Conservation (phyloP, 1,140 invertebrate species). For the Pseudomyrmex pallidus region DNA sequence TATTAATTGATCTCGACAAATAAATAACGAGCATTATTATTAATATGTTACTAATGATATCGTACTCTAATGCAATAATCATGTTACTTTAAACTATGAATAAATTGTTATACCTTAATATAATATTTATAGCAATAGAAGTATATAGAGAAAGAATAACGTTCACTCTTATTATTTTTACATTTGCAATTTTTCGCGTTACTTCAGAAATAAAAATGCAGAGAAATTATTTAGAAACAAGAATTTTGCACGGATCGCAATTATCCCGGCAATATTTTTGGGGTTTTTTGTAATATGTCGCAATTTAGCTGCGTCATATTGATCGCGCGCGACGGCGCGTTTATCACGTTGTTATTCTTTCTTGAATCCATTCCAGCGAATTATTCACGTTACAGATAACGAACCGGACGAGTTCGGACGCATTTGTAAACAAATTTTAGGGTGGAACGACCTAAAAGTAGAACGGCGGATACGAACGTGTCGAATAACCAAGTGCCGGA, state of each 20-base stretch:
- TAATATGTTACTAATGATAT: background rate
- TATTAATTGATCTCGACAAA: background rate
- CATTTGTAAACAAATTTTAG: conserved; percentile 62
- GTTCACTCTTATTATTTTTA: conserved; percentile 3
- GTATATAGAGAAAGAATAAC: background rate
- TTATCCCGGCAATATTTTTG: conserved; percentile 17
- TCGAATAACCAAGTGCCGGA: conserved; percentile 67
- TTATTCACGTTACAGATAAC: conserved; percentile 43
- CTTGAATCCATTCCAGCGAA: conserved; percentile 55
- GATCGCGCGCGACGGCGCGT: conserved; percentile 22
- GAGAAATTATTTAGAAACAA: background rate
- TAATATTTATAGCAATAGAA: background rate
- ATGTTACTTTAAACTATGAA: background rate
- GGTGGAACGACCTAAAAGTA: conserved; percentile 40
- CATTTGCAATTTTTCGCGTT: background rate
- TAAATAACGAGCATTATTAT: background rate
- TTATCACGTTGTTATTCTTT: conserved; percentile 59
- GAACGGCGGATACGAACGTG: conserved; percentile 26
- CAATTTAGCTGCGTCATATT: conserved; percentile 25
- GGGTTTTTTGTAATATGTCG: conserved; percentile 19
- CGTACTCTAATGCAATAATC: background rate
- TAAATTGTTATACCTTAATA: background rate
- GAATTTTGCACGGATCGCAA: conserved; percentile 17
- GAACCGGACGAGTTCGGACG: conserved; percentile 19
- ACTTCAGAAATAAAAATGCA: background rate